phyloP scores from a whole-genome alignment of 2,113 vertebrate genomes.

The Gobiocypris rarus region DNA sequence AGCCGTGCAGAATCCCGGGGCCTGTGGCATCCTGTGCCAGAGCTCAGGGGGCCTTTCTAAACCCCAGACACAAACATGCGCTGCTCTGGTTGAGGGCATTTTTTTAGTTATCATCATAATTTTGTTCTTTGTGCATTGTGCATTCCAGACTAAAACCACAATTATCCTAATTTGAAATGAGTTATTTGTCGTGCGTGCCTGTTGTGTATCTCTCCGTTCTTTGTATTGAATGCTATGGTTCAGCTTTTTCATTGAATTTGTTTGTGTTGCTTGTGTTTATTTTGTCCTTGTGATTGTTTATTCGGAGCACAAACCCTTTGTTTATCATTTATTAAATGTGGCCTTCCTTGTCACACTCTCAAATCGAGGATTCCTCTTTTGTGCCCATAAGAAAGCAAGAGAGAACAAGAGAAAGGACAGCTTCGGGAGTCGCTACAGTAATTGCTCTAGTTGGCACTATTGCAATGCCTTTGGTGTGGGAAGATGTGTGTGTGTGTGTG shows the following conservation, averaged over 20 bases:
- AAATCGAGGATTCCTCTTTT: conserved; percentile 76
- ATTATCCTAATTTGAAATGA: conserved; percentile 17
- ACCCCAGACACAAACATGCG: conserved; percentile 25
- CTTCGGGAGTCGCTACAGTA: conserved; percentile 68
- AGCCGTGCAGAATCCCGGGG: conserved; percentile 51
- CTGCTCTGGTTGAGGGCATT: background rate
- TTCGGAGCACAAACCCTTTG: conserved; percentile 72
- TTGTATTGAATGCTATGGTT: conserved; percentile 61
- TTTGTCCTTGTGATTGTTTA: conserved; percentile 71
- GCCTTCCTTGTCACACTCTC: conserved; percentile 74
- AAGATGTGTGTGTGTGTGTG: conserved; percentile 63
- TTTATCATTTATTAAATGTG: conserved; percentile 75
- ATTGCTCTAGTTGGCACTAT: conserved; percentile 79
- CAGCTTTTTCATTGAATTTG: conserved; percentile 47
- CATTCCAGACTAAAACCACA: conserved; percentile 3
- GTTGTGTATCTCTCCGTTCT: conserved; percentile 42
- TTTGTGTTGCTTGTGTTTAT: conserved; percentile 68
- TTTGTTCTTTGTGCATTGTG: background rate
- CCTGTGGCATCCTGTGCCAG: conserved; percentile 47
- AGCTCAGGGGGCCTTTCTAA: conserved; percentile 38
- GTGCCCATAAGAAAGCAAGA: conserved; percentile 67
- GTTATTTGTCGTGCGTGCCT: conserved; percentile 14
- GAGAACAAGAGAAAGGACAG: conserved; percentile 65
- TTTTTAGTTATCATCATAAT: background rate
- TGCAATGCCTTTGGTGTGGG: conserved; percentile 72